These are phyloP conservation scores for Chrysopilus asiliformis DNA, from an alignment of 2,888 invertebrate genomes.

Conservation along the genomic window DNA sequence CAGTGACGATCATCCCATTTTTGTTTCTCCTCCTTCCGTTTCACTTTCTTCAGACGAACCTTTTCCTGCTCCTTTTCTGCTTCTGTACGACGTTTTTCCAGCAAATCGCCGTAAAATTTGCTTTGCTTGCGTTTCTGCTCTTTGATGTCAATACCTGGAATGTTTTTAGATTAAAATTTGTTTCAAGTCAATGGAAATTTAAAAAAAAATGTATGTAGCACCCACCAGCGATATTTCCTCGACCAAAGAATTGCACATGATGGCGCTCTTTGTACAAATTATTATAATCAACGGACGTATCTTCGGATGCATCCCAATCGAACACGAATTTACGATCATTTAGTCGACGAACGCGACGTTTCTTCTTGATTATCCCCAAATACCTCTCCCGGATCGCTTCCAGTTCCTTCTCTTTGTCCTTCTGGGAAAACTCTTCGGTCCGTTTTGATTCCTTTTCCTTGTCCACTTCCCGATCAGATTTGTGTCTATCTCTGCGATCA, in stretches of 20 bases:
- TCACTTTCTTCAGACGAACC: conserved; percentile 78
- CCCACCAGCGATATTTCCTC: conserved; percentile 76
- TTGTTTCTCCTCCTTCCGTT: conserved; percentile 93
- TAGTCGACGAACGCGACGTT: conserved; percentile 77
- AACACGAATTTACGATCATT: conserved; percentile 99
- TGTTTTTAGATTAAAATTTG: neutral
- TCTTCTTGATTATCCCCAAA: conserved; percentile 84
- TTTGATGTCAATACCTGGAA: conserved; percentile 86
- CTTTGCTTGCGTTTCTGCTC: conserved; percentile 90
- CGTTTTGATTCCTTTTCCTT: conserved; percentile 35
- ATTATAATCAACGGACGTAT: conserved; percentile 97
- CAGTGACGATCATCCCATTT: conserved; percentile 99
- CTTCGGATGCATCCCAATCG: conserved; percentile 99
- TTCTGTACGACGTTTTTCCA: conserved; percentile 90
- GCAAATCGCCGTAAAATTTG: conserved; percentile 89
- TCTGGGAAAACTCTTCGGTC: conserved; percentile 37
- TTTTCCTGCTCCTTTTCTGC: conserved; percentile 96
- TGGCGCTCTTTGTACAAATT: conserved; percentile 91
- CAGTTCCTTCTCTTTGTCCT: conserved; percentile 84
- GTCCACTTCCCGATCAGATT: conserved; percentile 44
- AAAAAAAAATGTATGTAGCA: too few species aligned
- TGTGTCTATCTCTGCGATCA: conserved; percentile 20
- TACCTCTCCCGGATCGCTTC: conserved; percentile 95
- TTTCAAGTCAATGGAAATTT: too few species aligned
- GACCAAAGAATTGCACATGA: conserved; percentile 94